Evolutionary conservation across 2,113 vertebrate genomes (phyloP).

Genomic region (Calyptomena viridis): DNA sequence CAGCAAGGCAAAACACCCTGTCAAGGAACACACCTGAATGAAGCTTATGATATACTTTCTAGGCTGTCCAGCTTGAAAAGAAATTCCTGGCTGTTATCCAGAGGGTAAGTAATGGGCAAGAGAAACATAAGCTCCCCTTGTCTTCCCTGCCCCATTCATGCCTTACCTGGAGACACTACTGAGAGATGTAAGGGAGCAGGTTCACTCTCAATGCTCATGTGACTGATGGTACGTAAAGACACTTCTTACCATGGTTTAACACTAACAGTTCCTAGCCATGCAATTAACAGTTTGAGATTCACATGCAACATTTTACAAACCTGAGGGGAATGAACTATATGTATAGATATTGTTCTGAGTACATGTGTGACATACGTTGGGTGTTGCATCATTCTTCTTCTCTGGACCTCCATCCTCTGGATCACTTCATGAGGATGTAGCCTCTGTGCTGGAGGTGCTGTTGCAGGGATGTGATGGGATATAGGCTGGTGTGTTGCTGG

Average conservation of each 20-base stretch:
- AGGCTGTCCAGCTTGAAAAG: not conserved
- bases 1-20: not conserved
- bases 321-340: slow-evolving; percentile 41
- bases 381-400: slow-evolving; percentile 96
- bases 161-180: not conserved
- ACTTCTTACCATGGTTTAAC: slow-evolving; percentile 1
- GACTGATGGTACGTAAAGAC: not conserved
- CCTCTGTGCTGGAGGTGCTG: slow-evolving; percentile 88
- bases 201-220: fast-evolving
- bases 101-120: not conserved
- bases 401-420: slow-evolving; percentile 96
- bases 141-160: not conserved
- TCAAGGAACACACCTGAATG: not conserved
- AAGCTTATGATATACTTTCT: not conserved
- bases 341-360: slow-evolving; percentile 58
- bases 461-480: slow-evolving; percentile 88
- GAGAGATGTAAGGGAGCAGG: not conserved
- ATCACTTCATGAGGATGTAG: slow-evolving; percentile 95
- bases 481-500: slow-evolving; percentile 88
- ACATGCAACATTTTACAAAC: slow-evolving; percentile 46
- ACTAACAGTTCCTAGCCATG: slow-evolving; percentile 13
- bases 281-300: slow-evolving; percentile 24
- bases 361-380: slow-evolving; percentile 86
- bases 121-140: not conserved
- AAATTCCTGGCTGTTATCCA: not conserved